Evolutionary conservation across 2,113 vertebrate species (phyloP), one percentile per base, ranked within the genome.

Genomic region (Rhinolophus ferrumequinum): DNA sequence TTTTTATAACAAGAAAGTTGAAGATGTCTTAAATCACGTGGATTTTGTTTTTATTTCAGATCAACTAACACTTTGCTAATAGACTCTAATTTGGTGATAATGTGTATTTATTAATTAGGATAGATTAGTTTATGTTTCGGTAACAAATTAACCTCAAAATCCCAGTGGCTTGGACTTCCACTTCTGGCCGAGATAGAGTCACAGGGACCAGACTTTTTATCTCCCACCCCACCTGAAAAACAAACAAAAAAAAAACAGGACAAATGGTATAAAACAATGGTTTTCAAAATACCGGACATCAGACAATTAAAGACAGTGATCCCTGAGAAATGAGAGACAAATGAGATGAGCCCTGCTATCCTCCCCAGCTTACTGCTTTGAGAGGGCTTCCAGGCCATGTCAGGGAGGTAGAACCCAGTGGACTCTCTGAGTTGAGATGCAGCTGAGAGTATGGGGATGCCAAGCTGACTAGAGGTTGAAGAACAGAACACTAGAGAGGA

Each of bases 101-200:
- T n/a, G 11, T 21, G 62, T 28, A 10, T 35, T 8, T 58, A 84
- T 80, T 62, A 21, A 30, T 83, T 47, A 79, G 21, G 4, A 50
- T n/a, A 73, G 9, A 67, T 6, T 22, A 35, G n/a, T 35, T 72
- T 94, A 67, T 52, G 38, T 52, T 82, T 5, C 72, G 3, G 24
- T 72, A 60, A 81, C n/a, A 89, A 64, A 50, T 84, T 67, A 75
- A 95, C 58, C 5, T 92, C 19, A 72, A 93, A 81, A 47, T 50
- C 26, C 8, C 15, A 88, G 9, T 35, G 11, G 38, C 35, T 88
- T 76, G 12, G 19, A 67, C 3, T 85, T 88, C 47, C 14, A 41
- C 6, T 76, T 90, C n/a, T 33, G 16, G 35, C 28, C 15, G 58
- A 88, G 70, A 44, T 7, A 52, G n/a, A 64, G 16, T 54, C 47